Conservation (phyloP, 2,888 invertebrate species). For the Rutpela maculata region DNA sequence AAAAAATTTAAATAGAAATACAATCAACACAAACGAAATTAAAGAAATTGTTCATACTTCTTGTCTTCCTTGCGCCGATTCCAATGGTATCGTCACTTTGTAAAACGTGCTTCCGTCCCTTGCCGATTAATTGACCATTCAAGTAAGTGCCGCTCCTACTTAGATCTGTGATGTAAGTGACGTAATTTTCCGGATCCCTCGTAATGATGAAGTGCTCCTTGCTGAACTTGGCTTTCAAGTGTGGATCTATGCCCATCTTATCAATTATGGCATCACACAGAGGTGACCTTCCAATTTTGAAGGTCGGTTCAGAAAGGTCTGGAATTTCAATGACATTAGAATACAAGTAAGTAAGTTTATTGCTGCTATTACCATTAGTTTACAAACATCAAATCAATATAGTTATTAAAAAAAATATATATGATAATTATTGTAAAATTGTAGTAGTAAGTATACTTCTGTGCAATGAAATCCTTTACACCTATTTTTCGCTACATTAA, state of each 20-base stretch:
- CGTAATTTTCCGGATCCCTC: constrained; percentile 42
- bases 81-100: constrained; percentile 85
- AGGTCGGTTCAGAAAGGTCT: constrained; percentile 46
- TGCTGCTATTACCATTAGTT: too few relatives aligned
- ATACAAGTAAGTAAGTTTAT: too few relatives aligned
- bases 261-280: constrained; percentile 46
- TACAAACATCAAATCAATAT: too few relatives aligned
- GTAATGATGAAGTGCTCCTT: constrained; percentile 50
- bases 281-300: constrained; percentile 50
- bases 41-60: constrained; percentile 74
- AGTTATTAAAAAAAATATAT: too few relatives aligned
- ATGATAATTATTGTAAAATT: too few relatives aligned
- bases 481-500: too few relatives aligned
- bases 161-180: constrained; percentile 49
- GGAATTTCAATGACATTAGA: constrained; percentile 31
- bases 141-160: constrained; percentile 52
- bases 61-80: constrained; percentile 76
- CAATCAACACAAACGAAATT: not conserved
- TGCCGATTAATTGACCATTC: constrained; percentile 50
- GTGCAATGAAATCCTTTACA: too few relatives aligned
- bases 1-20: constrained; percentile 39
- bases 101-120: constrained; percentile 74
- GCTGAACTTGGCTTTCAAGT: constrained; percentile 48
- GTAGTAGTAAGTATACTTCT: too few relatives aligned
- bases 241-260: constrained; percentile 26